A percentile compares a stretch with the other conserved stretches of the same genome.
These are phyloP conservation scores for Euphydryas editha DNA, from an alignment of 2,888 invertebrate species.

Conservation along the genomic window DNA sequence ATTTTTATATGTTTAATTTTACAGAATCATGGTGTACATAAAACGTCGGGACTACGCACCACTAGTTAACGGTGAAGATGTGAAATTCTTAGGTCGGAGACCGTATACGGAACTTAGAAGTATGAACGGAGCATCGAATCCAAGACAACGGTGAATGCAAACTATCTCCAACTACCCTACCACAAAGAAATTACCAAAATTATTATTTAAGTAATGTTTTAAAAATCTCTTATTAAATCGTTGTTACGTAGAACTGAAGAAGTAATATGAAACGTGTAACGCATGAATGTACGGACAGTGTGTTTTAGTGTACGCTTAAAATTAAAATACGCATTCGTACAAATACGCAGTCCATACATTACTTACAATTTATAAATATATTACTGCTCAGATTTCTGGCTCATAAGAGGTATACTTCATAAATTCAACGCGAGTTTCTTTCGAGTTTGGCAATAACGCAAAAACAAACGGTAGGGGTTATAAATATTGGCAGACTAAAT, in stretches of 20 bases:
- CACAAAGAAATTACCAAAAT: conserved; percentile 32
- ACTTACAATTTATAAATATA: too few species aligned
- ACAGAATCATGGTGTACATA: conserved; percentile 76
- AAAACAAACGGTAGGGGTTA: conserved; percentile 22
- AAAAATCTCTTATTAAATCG: too few species aligned
- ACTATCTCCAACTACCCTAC: conserved; percentile 41
- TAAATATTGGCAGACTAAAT: conserved; percentile 14
- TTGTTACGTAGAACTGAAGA: too few species aligned
- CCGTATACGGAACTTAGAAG: conserved; percentile 74
- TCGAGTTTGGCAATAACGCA: conserved; percentile 8
- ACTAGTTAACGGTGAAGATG: conserved; percentile 60
- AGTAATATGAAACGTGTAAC: too few species aligned
- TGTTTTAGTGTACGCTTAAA: too few species aligned
- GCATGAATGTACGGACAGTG: too few species aligned
- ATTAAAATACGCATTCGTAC: too few species aligned
- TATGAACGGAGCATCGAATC: conserved; percentile 66
- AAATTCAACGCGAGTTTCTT: conserved; percentile 9
- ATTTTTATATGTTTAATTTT: conserved; percentile 46
- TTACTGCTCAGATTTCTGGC: conserved; percentile 15
- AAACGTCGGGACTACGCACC: conserved; percentile 63
- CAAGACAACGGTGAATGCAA: conserved; percentile 60
- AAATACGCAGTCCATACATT: too few species aligned
- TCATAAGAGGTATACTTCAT: conserved; percentile 24
- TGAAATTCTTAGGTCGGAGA: conserved; percentile 62
- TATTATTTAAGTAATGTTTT: too few species aligned